Conservation (phyloP, 1,140 invertebrate species). For the Drosophila saltans region DNA sequence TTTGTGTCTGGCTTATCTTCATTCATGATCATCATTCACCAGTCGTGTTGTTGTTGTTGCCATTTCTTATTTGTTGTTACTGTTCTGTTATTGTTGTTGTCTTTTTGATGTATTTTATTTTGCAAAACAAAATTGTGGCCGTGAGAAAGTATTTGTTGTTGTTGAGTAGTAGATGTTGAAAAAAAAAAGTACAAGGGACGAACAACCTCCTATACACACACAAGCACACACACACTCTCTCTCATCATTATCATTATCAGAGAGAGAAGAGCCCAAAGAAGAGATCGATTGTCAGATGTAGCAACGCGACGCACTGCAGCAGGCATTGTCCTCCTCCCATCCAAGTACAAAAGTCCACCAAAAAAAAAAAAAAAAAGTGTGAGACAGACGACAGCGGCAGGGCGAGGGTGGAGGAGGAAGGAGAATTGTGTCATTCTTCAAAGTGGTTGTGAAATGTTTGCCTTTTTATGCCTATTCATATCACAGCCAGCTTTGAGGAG, state of each 20-base stretch:
- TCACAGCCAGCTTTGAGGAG: constrained; percentile 95
- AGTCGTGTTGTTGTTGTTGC: constrained; percentile 40
- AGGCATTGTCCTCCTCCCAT: constrained; percentile 5
- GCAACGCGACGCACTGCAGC: neutral
- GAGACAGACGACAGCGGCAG: neutral
- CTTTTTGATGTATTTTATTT: constrained; percentile 49
- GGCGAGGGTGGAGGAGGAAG: neutral
- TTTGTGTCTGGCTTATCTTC: constrained; percentile 24
- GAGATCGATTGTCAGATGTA: constrained; percentile 1
- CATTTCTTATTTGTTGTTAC: constrained; percentile 32
- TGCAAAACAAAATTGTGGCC: constrained; percentile 38
- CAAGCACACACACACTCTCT: neutral
- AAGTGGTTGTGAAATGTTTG: constrained; percentile 92
- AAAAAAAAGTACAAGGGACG: constrained; percentile 19
- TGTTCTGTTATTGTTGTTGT: constrained; percentile 25
- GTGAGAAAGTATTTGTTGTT: constrained; percentile 46
- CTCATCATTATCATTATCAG: neutral
- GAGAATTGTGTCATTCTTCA: constrained; percentile 84
- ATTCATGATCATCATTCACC: constrained; percentile 33
- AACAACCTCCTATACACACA: neutral
- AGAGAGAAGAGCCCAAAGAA: neutral
- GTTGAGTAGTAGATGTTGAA: constrained; percentile 16
- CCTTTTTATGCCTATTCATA: constrained; percentile 87
- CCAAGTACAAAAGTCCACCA: constrained; percentile 1
- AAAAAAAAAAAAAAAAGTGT: neutral